These are phyloP conservation scores for Germaria angustata DNA, from an alignment of 2,888 invertebrate species.

Conservation along the genomic window DNA sequence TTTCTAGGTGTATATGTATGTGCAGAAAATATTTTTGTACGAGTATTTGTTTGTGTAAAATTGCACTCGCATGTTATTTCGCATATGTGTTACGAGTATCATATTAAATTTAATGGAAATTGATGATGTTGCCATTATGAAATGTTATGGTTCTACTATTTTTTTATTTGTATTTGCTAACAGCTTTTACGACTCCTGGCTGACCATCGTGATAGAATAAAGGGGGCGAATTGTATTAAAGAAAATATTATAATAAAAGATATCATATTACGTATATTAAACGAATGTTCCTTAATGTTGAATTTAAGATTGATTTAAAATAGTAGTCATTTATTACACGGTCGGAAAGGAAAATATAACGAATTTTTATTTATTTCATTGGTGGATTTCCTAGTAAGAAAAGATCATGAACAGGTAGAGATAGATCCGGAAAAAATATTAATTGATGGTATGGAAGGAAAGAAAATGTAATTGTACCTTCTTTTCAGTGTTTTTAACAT, in stretches of 20 bases:
- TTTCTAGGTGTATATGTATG: background rate
- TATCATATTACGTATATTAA: conserved; percentile 57
- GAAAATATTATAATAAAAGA: conserved; percentile 5
- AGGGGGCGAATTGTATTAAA: conserved; percentile 3
- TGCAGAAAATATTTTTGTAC: background rate
- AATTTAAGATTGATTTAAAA: conserved; percentile 56
- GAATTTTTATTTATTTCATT: background rate
- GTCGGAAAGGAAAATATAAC: background rate
- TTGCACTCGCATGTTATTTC: background rate
- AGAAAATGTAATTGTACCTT: too few relatives aligned
- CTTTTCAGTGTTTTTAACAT: too few relatives aligned
- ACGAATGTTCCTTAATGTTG: conserved; percentile 37
- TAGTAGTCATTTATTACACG: conserved; percentile 12
- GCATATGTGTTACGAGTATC: conserved; percentile 50
- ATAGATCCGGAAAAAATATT: too few relatives aligned
- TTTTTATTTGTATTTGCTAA: background rate
- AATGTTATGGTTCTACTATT: conserved; percentile 70
- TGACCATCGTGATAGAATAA: background rate
- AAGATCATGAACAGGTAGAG: too few relatives aligned
- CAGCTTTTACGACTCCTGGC: background rate
- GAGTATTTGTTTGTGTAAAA: conserved; percentile 25
- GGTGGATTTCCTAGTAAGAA: too few relatives aligned
- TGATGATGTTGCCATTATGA: conserved; percentile 78
- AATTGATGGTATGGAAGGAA: too few relatives aligned
- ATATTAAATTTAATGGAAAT: conserved; percentile 79